phyloP scores from a whole-genome alignment of 2,797 vertebrate genomes.

The Megalops cyprinoides region DNA sequence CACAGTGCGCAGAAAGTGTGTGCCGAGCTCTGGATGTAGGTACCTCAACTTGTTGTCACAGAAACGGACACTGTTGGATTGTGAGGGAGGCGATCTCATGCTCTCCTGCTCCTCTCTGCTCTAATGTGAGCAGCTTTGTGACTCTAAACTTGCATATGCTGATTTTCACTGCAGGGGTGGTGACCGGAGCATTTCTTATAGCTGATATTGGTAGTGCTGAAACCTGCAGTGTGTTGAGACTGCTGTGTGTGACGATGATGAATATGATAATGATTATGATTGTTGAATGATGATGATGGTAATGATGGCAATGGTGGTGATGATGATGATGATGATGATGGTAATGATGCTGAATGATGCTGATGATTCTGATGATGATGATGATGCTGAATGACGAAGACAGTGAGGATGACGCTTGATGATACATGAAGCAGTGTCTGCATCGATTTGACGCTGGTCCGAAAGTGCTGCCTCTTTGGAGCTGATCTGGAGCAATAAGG shows the following conservation, averaged over 20 bases:
- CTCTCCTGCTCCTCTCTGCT: neutral
- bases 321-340: neutral
- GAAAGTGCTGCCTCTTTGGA: no score
- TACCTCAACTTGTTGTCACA: conserved; percentile 10
- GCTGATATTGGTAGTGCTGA: neutral
- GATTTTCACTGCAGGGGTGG: neutral
- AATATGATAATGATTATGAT: no score
- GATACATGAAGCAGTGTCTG: neutral
- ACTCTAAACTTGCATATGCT: neutral
- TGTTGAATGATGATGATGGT: no score
- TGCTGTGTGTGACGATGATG: no score
- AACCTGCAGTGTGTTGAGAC: no score
- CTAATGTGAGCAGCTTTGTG: neutral
- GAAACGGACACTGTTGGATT: neutral
- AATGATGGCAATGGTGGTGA: neutral
- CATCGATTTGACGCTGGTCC: neutral
- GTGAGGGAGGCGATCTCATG: neutral
- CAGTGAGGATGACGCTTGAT: neutral
- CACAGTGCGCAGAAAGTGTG: neutral
- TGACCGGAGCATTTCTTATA: neutral
- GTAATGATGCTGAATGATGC: neutral
- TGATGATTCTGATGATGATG: neutral
- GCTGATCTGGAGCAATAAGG: no score
- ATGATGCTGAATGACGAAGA: neutral
- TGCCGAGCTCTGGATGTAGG: neutral